Conservation (phyloP, 2,888 invertebrate species). For the Leptodirus hochenwartii region DNA sequence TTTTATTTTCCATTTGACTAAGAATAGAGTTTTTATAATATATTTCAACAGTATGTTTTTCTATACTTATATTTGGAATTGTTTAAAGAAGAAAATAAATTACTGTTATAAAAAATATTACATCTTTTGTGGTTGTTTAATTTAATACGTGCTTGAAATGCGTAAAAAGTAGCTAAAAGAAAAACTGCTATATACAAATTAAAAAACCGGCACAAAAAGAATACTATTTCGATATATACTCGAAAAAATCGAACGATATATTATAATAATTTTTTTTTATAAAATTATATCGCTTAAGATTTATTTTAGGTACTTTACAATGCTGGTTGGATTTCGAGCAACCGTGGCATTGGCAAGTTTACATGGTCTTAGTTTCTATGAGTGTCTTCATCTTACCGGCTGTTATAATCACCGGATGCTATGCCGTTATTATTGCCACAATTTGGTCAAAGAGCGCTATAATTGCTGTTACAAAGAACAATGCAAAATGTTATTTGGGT, state of each 20-base stretch:
- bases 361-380: slow-evolving; percentile 64
- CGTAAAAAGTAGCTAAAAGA: too few relatives aligned
- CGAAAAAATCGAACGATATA: too few relatives aligned
- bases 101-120: slow-evolving; percentile 1
- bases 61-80: not conserved
- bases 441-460: slow-evolving; percentile 64
- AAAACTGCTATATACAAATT: too few relatives aligned
- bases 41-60: not conserved
- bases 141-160: too few relatives aligned
- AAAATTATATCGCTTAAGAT: too few relatives aligned
- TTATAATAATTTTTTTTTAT: too few relatives aligned
- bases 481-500: slow-evolving; percentile 8
- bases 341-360: slow-evolving; percentile 62
- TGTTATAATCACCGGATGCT: slow-evolving; percentile 69
- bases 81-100: not conserved
- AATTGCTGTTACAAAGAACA: slow-evolving; percentile 11
- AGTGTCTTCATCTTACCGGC: slow-evolving; percentile 72
- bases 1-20: not conserved
- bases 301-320: slow-evolving; percentile 42
- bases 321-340: slow-evolving; percentile 74
- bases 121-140: too few relatives aligned
- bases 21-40: not conserved
- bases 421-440: slow-evolving; percentile 71
- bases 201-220: too few relatives aligned
- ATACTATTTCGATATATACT: too few relatives aligned